Conservation (phyloP, 2,888 invertebrate genomes). For the Hermodice carunculata region DNA sequence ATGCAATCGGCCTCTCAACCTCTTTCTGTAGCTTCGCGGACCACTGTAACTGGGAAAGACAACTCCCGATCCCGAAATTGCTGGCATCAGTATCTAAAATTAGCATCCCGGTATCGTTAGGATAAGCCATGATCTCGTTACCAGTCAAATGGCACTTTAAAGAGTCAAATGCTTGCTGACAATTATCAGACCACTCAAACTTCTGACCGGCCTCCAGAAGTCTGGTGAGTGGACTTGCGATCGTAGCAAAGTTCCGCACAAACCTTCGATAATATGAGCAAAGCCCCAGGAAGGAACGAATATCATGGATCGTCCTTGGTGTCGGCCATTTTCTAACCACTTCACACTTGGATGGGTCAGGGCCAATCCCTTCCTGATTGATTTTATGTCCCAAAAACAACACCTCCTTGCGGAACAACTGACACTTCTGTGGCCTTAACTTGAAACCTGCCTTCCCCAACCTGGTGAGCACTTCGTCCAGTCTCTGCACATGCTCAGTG, state of each 20-base stretch:
- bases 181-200: slow-evolving; percentile 32
- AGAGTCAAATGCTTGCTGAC: slow-evolving; percentile 29
- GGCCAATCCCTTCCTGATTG: background rate
- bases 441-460: slow-evolving; percentile 3
- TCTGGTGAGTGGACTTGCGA: slow-evolving; percentile 21
- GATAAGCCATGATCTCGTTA: slow-evolving; percentile 31
- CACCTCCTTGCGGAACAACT: background rate
- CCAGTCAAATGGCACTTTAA: slow-evolving; percentile 26
- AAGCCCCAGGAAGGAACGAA: background rate
- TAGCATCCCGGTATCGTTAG: slow-evolving; percentile 14
- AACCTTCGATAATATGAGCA: slow-evolving; percentile 20
- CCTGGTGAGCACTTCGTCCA: slow-evolving; percentile 13
- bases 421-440: background rate
- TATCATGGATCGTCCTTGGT: background rate
- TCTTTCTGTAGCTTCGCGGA: slow-evolving; percentile 9
- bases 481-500: slow-evolving; percentile 10
- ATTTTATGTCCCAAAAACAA: slow-evolving; percentile 7
- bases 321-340: background rate
- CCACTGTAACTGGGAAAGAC: slow-evolving; percentile 33
- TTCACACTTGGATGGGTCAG: background rate
- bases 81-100: slow-evolving; percentile 35
- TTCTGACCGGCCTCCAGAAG: slow-evolving; percentile 20
- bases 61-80: slow-evolving; percentile 25
- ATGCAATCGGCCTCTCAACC: slow-evolving; percentile 28
- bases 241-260: slow-evolving; percentile 19